Base-by-base conservation (phyloP, 2,113 vertebrate genomes). In the Heptranchias perlo region DNA sequence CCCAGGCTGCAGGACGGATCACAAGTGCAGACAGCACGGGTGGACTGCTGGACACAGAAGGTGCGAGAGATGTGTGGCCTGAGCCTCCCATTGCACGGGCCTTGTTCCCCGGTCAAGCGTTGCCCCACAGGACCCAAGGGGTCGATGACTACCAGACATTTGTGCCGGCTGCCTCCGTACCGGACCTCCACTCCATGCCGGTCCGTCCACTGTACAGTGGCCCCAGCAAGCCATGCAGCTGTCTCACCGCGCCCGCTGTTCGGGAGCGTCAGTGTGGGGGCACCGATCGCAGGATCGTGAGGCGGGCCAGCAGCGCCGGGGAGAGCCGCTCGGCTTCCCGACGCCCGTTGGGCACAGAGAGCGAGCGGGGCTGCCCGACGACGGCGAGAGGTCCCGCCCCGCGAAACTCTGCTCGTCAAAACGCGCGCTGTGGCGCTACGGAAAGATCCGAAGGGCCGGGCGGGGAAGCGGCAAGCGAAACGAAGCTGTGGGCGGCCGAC, bases 111-210 rank as follows among this genome's bases (percentile, higher is more conserved):
- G 98, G 98, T 94, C 98, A 98, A 82, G 98, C 98, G 76, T 97
- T 98, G 54, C 98, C 98, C 5, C 98, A 98, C 62, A 98, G 99
- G 96, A 98, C 98, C 0, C 98, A 98, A 0, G 99, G 99, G 0
- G 99, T 99, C 84, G 99, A 99, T 0, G 99, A 99, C 96, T 99
- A 99, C 96, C 99, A 99, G 96, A 99, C 99, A 98, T 99, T 99
- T 96, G 96, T 99, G 96, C 98, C 98, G 0, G 98, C 99, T 0
- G 97, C 97, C 0, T 98, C 97, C 54, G 94, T 97, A 25, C 97
- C 98, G 0, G 98, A 98, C 5, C 95, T 98, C 31, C 97, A 98
- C 96, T 97, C 97, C 0, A 96, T 97, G 96, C 86, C 97, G 0
- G 96, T 97, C 58, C 96, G 97, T 61, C 97, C 98, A 31, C 97